Evolutionary conservation across 2,888 invertebrate genomes (phyloP), one percentile per base, ranked within the genome.

Genomic region (Tinea semifulvella): DNA sequence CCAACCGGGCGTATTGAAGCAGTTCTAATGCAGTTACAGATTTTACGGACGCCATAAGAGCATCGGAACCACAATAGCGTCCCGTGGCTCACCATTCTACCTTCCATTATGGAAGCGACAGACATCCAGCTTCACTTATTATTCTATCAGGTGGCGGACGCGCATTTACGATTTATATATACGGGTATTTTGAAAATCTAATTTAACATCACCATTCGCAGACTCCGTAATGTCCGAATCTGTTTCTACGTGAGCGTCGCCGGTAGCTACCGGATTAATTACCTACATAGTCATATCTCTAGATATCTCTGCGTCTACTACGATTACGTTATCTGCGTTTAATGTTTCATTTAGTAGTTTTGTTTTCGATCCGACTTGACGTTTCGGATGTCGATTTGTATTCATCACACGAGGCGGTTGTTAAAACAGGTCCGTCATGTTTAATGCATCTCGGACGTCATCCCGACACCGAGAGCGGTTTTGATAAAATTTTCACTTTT

Each of bases 1-100:
- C 56, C 65, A 74, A 70, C 73, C 71, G 76, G 69, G 76, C 79
- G 79, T 71, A 67, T 35, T 63, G 71, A 77, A 76, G 73, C 72
- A 64, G 68, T 68, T 73, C 73, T 71, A 66, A 45, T 25, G 44
- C 40, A 43, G 47, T 49, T 52, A 59, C 56, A 63, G 60, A 64
- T 14, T 3, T 54, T 52, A 56, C 52, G 53, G 56, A 56, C 57
- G 58, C 55, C 51, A 74, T 72, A 73, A 67, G 72, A 77, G 76
- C 77, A 74, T 52, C 26, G 26, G 3, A 27, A 31, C 25, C 13
- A 77, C 76, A 79, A 76, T 70, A 70, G 58, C 65, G 26, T 67
- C 77, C 77, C 67, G 69, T 67, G 65, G 74, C 49, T 18, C 8
- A 36, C 2, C 36, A 36, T 36, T 36, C 36, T n/a, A 17, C 36